A percentile compares a stretch with the other conserved stretches of the same genome.
phyloP scores from a whole-genome alignment of 2,113 vertebrate genomes.

The Illadopsis cleaveri region DNA sequence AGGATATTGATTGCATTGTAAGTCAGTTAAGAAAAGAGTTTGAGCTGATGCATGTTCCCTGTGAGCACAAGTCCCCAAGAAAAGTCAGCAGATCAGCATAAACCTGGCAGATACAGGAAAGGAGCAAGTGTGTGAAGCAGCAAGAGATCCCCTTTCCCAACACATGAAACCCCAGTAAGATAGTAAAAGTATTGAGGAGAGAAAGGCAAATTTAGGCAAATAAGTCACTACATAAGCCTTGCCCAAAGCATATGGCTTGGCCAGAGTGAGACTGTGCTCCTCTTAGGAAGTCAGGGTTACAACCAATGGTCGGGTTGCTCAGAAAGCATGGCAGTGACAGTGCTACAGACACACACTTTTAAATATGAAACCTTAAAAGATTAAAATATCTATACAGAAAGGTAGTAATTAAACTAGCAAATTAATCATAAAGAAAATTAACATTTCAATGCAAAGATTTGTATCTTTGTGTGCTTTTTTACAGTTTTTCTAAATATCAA shows the following conservation, averaged over 20 bases:
- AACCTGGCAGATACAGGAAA: not conserved
- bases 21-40: not conserved
- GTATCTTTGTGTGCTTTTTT: not conserved
- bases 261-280: not conserved
- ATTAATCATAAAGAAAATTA: not conserved
- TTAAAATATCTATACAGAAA: not conserved
- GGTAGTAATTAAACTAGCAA: not conserved
- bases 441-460: not conserved
- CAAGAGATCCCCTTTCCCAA: not conserved
- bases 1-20: not conserved
- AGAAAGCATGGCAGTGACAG: not conserved
- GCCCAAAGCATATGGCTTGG: not conserved
- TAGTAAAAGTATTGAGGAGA: not conserved
- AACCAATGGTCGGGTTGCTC: not conserved
- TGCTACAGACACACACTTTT: not conserved
- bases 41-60: not conserved
- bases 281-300: not conserved
- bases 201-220: not conserved
- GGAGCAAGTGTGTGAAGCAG: not conserved
- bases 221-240: not conserved
- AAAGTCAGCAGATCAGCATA: not conserved
- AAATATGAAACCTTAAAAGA: not conserved
- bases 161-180: not conserved
- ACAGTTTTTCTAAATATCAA: not conserved
- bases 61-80: not conserved